phyloP scores from a whole-genome alignment of 2,113 vertebrate genomes.

The Rallus limicola region DNA sequence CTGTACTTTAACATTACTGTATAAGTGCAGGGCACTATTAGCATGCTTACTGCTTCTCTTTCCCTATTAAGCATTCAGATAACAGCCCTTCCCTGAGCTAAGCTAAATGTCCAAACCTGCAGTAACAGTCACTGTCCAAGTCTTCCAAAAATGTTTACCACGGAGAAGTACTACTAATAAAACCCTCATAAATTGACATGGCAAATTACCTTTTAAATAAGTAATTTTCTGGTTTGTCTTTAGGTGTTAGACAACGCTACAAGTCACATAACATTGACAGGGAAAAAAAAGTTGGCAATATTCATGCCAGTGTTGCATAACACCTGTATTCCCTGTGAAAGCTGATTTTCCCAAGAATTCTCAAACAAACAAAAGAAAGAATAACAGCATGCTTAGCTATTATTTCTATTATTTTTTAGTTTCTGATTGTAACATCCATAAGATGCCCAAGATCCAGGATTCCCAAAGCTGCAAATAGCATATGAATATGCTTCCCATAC shows the following conservation, averaged over 20 bases:
- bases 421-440: not conserved
- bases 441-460: not conserved
- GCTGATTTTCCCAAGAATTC: not conserved
- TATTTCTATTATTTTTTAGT: accelerated
- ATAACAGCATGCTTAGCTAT: not conserved
- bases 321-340: not conserved
- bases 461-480: not conserved
- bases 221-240: not conserved
- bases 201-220: not conserved
- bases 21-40: slow-evolving; percentile 57
- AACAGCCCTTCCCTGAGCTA: slow-evolving; percentile 59
- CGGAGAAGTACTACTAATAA: not conserved
- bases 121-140: slow-evolving; percentile 24
- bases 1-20: slow-evolving; percentile 59
- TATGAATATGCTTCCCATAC: not conserved
- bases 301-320: slow-evolving; percentile 14
- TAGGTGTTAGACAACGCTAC: not conserved
- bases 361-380: not conserved
- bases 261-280: not conserved
- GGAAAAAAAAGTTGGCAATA: slow-evolving; percentile 41
- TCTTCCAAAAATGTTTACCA: slow-evolving; percentile 54
- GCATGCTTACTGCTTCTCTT: slow-evolving; percentile 14
- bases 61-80: slow-evolving; percentile 71
- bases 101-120: slow-evolving; percentile 54
- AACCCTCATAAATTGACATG: not conserved